These are phyloP conservation scores for Ianthella basta DNA, from an alignment of 37 sponge, comb jelly and placozoan species.

Conservation along the genomic window DNA sequence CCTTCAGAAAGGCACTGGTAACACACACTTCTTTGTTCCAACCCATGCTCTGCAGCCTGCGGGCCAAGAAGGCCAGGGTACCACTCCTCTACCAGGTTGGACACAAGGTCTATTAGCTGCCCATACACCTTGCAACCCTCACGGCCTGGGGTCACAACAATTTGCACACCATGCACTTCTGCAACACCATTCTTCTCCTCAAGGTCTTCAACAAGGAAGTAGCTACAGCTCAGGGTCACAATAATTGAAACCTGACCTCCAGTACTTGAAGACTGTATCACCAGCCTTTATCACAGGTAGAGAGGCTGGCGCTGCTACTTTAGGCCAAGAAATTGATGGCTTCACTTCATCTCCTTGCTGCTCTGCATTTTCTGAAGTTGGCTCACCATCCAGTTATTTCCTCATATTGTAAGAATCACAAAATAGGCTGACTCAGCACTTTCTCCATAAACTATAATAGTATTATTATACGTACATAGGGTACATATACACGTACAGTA, in stretches of 20 bases:
- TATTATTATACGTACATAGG: too few relatives aligned
- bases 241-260: conserved; percentile 68
- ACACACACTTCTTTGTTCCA: conserved; percentile 69
- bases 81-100: conserved; percentile 76
- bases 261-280: conserved; percentile 39
- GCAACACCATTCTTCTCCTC: neutral
- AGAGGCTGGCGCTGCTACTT: neutral
- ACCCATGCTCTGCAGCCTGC: conserved; percentile 1
- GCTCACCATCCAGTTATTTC: too few relatives aligned
- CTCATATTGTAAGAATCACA: too few relatives aligned
- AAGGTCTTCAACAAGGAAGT: conserved; percentile 48
- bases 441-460: too few relatives aligned
- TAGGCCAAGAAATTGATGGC: neutral
- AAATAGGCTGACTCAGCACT: too few relatives aligned
- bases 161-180: conserved; percentile 53
- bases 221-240: conserved; percentile 34
- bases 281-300: neutral
- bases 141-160: conserved; percentile 46
- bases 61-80: conserved; percentile 68
- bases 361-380: too few relatives aligned
- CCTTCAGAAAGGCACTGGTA: conserved; percentile 58
- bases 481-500: too few relatives aligned
- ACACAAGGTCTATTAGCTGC: conserved; percentile 69
- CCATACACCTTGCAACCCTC: conserved; percentile 73
- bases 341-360: too few relatives aligned